phyloP scores from a whole-genome alignment of 2,797 vertebrate species.

The Cygnus olor region DNA sequence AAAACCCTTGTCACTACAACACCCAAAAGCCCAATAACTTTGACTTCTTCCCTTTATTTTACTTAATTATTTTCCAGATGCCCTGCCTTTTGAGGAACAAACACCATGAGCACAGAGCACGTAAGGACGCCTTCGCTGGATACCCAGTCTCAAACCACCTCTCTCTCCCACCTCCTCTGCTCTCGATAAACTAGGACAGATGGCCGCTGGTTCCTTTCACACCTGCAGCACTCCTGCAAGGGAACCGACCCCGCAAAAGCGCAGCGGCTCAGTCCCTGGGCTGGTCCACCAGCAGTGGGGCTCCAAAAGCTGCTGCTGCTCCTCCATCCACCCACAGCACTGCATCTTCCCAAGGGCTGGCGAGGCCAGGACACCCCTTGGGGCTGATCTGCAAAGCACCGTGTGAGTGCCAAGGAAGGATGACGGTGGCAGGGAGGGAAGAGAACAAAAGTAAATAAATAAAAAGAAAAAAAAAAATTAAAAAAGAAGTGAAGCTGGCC shows the following conservation, averaged over 20 bases:
- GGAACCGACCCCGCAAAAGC: background rate
- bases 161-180: background rate
- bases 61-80: background rate
- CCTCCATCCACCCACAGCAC: background rate
- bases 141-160: background rate
- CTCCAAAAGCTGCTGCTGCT: background rate
- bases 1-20: background rate
- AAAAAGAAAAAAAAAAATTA: accelerated
- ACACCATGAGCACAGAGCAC: background rate
- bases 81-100: background rate
- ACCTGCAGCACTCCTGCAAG: background rate
- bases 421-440: background rate
- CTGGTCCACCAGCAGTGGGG: accelerated
- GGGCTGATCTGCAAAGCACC: background rate
- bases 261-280: background rate
- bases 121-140: background rate
- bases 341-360: background rate
- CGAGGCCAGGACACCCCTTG: background rate
- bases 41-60: background rate
- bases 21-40: background rate
- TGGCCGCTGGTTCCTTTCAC: background rate
- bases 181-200: background rate
- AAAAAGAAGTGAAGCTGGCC: background rate
- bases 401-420: accelerated
- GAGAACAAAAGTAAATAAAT: background rate